phyloP scores from a whole-genome alignment of 2,797 vertebrate genomes.

The Myotis pilosus region DNA sequence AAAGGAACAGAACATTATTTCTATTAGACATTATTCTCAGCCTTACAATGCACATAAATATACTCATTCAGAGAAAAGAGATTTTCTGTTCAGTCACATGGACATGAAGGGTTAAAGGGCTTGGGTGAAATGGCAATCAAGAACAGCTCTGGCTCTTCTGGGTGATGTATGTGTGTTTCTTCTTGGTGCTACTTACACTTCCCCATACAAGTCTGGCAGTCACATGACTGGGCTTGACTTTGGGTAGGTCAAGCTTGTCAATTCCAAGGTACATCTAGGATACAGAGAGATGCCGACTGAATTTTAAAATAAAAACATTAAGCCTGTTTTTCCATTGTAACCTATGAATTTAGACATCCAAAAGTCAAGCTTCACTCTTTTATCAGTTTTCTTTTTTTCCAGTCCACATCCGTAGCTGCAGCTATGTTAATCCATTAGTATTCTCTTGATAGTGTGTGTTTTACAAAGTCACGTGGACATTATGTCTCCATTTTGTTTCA shows the following conservation, averaged over 20 bases:
- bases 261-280: slow-evolving; percentile 11
- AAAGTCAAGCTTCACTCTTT: slow-evolving; percentile 19
- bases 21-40: slow-evolving; percentile 1
- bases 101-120: neutral
- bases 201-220: neutral
- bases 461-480: slow-evolving; percentile 34
- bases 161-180: neutral
- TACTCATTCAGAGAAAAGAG: slow-evolving; percentile 30
- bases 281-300: slow-evolving; percentile 13
- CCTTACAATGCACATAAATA: slow-evolving; percentile 36
- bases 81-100: slow-evolving; percentile 28
- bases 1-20: slow-evolving; percentile 46
- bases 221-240: slow-evolving; percentile 32
- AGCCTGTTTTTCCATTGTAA: neutral
- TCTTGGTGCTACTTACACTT: slow-evolving; percentile 30
- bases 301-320: slow-evolving; percentile 5
- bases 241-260: slow-evolving; percentile 20
- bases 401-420: neutral
- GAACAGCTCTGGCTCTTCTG: neutral
- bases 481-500: slow-evolving; percentile 46
- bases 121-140: neutral
- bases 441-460: slow-evolving; percentile 45
- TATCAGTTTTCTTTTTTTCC: slow-evolving; percentile 9
- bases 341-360: neutral
- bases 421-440: neutral